Base-by-base conservation (phyloP, 2,113 vertebrate species). In the Camelus dromedarius region DNA sequence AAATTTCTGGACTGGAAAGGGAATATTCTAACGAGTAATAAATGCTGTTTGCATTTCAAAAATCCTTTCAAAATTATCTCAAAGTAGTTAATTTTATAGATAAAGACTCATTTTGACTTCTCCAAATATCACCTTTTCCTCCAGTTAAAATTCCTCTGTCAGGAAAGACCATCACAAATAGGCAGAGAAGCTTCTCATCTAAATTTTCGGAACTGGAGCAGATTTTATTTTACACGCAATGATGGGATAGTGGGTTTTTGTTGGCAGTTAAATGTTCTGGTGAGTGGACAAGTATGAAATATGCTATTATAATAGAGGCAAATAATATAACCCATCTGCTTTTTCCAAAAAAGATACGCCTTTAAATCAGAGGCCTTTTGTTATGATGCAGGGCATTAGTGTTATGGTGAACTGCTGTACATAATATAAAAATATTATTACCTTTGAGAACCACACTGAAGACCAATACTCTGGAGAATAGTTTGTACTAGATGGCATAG, bases 11-110 rank as follows among this genome's bases (percentile, higher is more conserved):
- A 94, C 42, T 96, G 56, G 30, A 75, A 84, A 91, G 30, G 24
- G 22, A 75, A n/a, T 93, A 89, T 77, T 92, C 56, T 88, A 90
- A 95, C 90, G 60, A 96, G 42, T 60, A 89, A 85, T 83, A 92
- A 79, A 93, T 83, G 2, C 69, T 83, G 56, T 89, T 46, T 86
- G 22, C 14, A 93, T 93, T 94, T 83, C 13, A 60, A 85, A 91
- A 91, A 86, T 69, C 26, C 38, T 66, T 91, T 93, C 18, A 89
- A 75, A 54, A 69, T 75, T 86, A 87, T 91, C 93, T 89, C 70
- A 77, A 48, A 64, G 46, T 83, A 42, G 30, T 93, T 89, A 91
- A 92, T 89, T 93, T 89, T 96, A 54, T 80, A 94, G 64, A 84
- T 90, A 84, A 89, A 92, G 16, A 11, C 28, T 92, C 35, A 72